phyloP scores from a whole-genome alignment of 1,140 invertebrate species.

The Holcopasites calliopsidis region DNA sequence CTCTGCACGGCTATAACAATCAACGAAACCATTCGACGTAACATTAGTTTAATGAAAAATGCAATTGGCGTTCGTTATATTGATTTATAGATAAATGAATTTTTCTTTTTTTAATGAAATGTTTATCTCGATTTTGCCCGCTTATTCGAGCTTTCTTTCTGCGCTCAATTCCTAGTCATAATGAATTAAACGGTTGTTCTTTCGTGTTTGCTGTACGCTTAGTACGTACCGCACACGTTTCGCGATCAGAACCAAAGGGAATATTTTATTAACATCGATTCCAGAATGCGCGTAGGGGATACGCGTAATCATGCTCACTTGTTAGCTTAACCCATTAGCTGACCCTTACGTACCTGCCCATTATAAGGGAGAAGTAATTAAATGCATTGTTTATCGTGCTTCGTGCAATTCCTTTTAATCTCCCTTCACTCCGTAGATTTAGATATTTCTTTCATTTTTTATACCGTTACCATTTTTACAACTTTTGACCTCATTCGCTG shows the following conservation, averaged over 20 bases:
- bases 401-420: too few relatives aligned
- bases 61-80: not conserved
- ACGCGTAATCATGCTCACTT: conserved; percentile 24
- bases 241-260: conserved; percentile 65
- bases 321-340: conserved; percentile 23
- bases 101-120: too few relatives aligned
- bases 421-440: too few relatives aligned
- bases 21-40: too few relatives aligned
- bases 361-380: not conserved
- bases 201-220: conserved; percentile 13
- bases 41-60: not conserved
- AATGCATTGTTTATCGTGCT: not conserved
- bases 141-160: conserved; percentile 3
- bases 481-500: not conserved
- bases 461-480: too few relatives aligned
- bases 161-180: not conserved
- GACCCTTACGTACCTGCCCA: not conserved
- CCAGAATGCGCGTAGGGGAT: not conserved
- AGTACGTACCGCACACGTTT: not conserved
- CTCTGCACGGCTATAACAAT: too few relatives aligned
- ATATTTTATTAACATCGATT: conserved; percentile 60
- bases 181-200: not conserved
- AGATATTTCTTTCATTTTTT: too few relatives aligned
- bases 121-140: not conserved
- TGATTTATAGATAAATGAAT: not conserved